These are phyloP conservation scores for Matsumurasca onukii DNA, from an alignment of 1,140 invertebrate genomes.

Conservation along the genomic window DNA sequence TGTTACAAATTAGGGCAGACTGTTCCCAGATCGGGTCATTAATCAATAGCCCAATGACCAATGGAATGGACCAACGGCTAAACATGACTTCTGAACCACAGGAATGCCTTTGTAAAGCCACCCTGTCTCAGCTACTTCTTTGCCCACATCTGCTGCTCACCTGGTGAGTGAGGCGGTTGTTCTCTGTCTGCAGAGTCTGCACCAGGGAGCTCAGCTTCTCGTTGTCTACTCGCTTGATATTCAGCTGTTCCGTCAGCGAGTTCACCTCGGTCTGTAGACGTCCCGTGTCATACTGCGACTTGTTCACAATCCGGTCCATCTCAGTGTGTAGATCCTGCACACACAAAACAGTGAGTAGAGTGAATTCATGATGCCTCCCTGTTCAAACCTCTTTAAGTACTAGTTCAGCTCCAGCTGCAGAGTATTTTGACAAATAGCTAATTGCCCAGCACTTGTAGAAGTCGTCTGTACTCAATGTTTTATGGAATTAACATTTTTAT, in stretches of 20 bases:
- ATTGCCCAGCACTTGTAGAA: no score
- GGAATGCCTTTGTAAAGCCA: no score
- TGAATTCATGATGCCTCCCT: not conserved
- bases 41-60: no score
- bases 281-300: slow-evolving; percentile 35
- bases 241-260: slow-evolving; percentile 37
- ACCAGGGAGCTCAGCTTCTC: slow-evolving; percentile 48
- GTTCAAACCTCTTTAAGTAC: not conserved
- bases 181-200: slow-evolving; percentile 42
- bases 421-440: not conserved
- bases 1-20: no score
- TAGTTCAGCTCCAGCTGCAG: not conserved
- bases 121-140: no score
- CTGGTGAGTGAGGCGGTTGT: slow-evolving; percentile 39
- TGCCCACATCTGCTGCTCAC: not conserved
- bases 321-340: slow-evolving; percentile 51
- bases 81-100: no score
- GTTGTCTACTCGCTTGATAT: slow-evolving; percentile 41
- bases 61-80: no score
- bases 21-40: no score
- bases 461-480: no score
- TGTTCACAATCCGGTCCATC: slow-evolving; percentile 28
- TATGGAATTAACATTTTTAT: no score
- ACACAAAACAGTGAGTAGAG: slow-evolving; percentile 16
- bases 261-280: slow-evolving; percentile 34